phyloP scores from a whole-genome alignment of 2,888 invertebrate species.

The Eupsilia transversa region DNA sequence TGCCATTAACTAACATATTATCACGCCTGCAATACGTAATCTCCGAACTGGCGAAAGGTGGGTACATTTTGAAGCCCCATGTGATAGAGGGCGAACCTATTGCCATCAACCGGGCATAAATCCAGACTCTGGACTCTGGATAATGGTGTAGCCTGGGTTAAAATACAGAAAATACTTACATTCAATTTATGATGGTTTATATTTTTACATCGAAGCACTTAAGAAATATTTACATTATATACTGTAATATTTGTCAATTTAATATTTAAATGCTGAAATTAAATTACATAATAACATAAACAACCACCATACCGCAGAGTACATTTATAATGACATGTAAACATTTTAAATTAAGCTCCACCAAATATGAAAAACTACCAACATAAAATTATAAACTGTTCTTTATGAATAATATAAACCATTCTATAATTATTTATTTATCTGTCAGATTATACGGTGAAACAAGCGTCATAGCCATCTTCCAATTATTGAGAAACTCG shows the following conservation, averaged over 20 bases:
- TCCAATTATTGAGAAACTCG: conserved; percentile 45
- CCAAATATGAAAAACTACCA: neutral
- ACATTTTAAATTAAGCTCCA: conserved; percentile 8
- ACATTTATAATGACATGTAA: conserved; percentile 9
- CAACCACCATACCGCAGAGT: neutral
- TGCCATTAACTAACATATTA: too few species aligned
- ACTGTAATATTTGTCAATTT: neutral
- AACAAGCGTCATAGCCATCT: conserved; percentile 43
- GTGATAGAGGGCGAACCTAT: too few species aligned
- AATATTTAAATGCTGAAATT: neutral
- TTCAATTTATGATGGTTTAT: neutral
- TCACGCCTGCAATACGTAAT: too few species aligned
- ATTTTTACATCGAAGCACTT: neutral
- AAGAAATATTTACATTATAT: neutral
- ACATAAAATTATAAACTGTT: neutral
- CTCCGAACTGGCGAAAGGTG: too few species aligned
- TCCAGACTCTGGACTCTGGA: too few species aligned
- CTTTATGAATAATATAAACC: neutral
- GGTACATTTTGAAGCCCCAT: too few species aligned
- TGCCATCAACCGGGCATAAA: neutral
- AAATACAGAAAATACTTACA: neutral
- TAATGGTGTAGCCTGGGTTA: too few species aligned
- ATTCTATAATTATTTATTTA: conserved; percentile 42
- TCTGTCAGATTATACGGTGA: conserved; percentile 23
- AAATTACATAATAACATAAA: conserved; percentile 11